Conservation (phyloP, 2,888 invertebrate species). For the Noctua comes region DNA sequence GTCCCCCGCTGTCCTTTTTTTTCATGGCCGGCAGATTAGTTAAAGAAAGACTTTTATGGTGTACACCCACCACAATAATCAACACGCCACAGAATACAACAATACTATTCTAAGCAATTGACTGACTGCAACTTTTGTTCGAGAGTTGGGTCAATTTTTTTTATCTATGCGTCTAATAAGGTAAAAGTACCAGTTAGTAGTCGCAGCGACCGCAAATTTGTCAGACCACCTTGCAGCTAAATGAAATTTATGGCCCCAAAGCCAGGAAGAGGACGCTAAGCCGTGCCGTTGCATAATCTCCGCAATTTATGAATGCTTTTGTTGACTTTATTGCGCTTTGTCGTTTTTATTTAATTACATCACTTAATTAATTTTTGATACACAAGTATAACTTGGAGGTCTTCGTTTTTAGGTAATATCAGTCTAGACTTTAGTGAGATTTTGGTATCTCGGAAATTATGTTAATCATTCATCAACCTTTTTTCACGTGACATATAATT, state of each 20-base stretch:
- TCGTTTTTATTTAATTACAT: conserved; percentile 79
- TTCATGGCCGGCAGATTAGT: conserved; percentile 63
- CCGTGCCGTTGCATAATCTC: conserved; percentile 89
- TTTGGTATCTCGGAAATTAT: background rate
- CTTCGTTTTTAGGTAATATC: conserved; percentile 1
- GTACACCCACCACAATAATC: conserved; percentile 66
- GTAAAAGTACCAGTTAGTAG: conserved; percentile 77
- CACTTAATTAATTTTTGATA: conserved; percentile 67
- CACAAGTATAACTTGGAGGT: background rate
- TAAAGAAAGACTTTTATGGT: conserved; percentile 66
- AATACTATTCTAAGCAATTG: conserved; percentile 47
- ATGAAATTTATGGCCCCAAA: conserved; percentile 88
- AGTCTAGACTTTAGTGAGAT: background rate
- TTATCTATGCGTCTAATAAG: conserved; percentile 74
- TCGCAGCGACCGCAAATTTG: conserved; percentile 88
- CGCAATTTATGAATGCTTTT: conserved; percentile 86
- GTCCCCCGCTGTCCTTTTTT: conserved; percentile 63
- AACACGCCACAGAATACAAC: conserved; percentile 70
- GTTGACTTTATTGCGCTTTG: conserved; percentile 83
- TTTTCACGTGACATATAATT: conserved; percentile 25
- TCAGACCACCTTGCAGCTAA: conserved; percentile 89
- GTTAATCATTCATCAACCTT: background rate
- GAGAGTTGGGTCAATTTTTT: conserved; percentile 61
- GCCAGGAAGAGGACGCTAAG: conserved; percentile 86
- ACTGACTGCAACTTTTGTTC: conserved; percentile 57